Conservation (phyloP, 1,140 invertebrate species). For the Hypsibius dujardini region DNA sequence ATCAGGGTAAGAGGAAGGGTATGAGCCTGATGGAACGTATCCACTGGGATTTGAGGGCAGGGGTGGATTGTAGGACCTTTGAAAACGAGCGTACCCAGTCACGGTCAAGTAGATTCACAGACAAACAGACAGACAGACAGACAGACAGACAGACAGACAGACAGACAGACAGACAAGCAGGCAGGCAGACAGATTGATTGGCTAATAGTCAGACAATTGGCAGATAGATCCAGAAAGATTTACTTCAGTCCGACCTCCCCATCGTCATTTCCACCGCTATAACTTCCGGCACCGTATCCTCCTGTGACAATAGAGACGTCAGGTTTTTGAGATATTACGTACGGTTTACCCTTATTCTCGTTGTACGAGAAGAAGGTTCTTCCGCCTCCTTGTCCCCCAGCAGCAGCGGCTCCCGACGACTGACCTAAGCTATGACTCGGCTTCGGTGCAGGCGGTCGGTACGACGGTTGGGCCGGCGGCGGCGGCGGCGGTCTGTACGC, state of each 20-base stretch:
- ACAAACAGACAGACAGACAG: no score
- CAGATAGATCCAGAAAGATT: not conserved
- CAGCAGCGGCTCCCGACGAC: no score
- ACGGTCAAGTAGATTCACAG: no score
- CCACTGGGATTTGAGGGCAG: not conserved
- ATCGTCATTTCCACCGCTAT: not conserved
- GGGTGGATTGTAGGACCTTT: not conserved
- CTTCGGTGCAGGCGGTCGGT: no score
- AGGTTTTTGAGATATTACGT: not conserved
- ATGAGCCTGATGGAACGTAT: not conserved
- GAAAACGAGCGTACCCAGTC: no score
- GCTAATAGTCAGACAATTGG: no score
- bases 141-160: no score
- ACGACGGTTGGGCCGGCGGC: no score
- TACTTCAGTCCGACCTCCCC: not conserved
- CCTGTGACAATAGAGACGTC: conserved; percentile 10
- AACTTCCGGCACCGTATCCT: not conserved
- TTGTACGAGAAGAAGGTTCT: not conserved
- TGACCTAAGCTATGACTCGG: no score
- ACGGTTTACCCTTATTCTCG: not conserved
- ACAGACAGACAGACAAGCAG: no score
- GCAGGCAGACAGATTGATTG: no score
- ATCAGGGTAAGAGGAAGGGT: conserved; percentile 1
- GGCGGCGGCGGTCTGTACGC: not conserved
- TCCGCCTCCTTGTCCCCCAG: no score